Base-by-base conservation (phyloP, 92 coral and sea anemone species). In the Virgularia gustaviana region DNA sequence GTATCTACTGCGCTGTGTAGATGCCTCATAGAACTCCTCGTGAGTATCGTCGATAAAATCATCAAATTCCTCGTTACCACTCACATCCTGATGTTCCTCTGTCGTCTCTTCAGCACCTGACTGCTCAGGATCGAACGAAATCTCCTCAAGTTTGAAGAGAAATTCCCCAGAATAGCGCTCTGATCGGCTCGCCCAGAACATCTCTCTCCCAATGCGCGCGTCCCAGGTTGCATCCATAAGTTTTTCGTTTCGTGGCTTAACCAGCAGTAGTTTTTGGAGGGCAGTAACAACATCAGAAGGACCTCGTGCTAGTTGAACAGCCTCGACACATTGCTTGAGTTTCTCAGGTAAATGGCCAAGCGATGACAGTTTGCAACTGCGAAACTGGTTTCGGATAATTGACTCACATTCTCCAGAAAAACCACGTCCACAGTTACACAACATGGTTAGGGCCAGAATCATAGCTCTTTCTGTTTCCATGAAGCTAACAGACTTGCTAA, bases 381-480 rank as follows among this genome's bases (percentile, higher is more conserved):
- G 57, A 15, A 90, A 52, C 7, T 80, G 49, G 29, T 41, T 42
- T 3, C 89, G 82, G 23, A 90, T 70, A 22, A 71, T 25, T 1
- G 37, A 36, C 25, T 90, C 86, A 52, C 77, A 49, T 23, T 32
- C 23, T 8, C 37, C 57, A 12, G 95, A 79, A 25, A 92, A 79
- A 27, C 83, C 84, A n/a, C 78, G 73, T 49, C 87, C 98, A 72
- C 90, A 84, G 73, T 92, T 92, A 60, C 89, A 90, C 55, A 92
- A 63, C 96, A 92, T 86, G 36, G 90, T 87, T 39, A 92, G 66
- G 12, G 81, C 83, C 12, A 92, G 78, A 35, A 92, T 67, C 58
- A 92, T 68, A 2, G 74, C 81, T 78, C 98, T 77, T 36, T 84
- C 98, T 6, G 88, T 82, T 42, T 89, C 94, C 52, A 83, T 88